Evolutionary conservation across 35 echinoderm and acorn worm genomes (phyloP).

Genomic region (Diadema setosum): DNA sequence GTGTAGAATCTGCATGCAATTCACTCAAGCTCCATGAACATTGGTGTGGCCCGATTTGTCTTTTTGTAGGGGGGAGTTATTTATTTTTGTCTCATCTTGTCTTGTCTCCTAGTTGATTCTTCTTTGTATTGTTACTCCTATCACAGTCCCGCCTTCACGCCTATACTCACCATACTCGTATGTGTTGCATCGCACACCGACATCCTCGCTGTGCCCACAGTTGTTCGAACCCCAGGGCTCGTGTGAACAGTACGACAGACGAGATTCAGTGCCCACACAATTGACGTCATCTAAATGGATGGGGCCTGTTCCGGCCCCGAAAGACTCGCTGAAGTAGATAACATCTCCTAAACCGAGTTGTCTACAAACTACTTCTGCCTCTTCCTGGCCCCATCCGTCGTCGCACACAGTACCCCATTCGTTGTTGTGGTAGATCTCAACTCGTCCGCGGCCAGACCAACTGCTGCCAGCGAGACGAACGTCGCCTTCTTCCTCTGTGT

Average conservation of each 20-base stretch:
- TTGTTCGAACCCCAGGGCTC: neutral
- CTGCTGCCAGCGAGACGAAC: neutral
- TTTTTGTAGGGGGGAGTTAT: too few species aligned
- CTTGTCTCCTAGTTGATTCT: too few species aligned
- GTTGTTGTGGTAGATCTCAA: neutral
- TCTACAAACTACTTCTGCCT: neutral
- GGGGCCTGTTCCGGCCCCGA: neutral
- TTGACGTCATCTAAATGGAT: neutral
- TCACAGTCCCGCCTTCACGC: too few species aligned
- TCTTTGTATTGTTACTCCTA: too few species aligned
- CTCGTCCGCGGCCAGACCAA: neutral
- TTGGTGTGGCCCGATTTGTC: too few species aligned
- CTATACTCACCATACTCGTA: too few species aligned
- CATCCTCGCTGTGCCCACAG: neutral
- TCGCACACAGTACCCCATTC: neutral
- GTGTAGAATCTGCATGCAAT: too few species aligned
- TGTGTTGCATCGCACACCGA: neutral
- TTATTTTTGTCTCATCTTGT: too few species aligned
- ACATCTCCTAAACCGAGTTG: neutral
- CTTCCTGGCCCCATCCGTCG: neutral
- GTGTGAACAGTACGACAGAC: neutral
- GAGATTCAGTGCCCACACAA: neutral
- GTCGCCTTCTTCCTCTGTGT: too few species aligned
- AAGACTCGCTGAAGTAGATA: neutral
- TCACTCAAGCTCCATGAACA: too few species aligned